These are phyloP conservation scores for Pseudomyrmex gracilis DNA, from an alignment of 1,140 invertebrate species.

Conservation along the genomic window DNA sequence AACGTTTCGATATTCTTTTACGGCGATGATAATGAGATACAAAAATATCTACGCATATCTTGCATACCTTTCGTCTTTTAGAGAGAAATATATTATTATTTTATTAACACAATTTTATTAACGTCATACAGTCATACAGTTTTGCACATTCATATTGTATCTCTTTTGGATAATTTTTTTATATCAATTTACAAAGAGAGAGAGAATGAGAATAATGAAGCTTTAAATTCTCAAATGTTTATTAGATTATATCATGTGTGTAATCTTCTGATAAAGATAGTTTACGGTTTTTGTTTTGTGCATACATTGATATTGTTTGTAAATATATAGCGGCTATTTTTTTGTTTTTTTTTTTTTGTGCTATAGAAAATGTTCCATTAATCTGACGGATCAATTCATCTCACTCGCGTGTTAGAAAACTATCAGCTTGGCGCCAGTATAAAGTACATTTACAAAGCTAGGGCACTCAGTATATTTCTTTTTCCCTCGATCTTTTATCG, in stretches of 20 bases:
- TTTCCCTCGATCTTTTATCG: constrained; percentile 32
- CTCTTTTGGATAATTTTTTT: no score
- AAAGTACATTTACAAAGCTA: constrained; percentile 45
- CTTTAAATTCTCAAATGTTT: background rate
- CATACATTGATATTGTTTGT: background rate
- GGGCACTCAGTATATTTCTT: constrained; percentile 45
- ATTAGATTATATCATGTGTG: background rate
- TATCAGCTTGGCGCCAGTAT: constrained; percentile 25
- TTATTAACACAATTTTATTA: constrained; percentile 8
- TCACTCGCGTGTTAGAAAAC: constrained; percentile 46
- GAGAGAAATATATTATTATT: background rate
- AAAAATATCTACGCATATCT: background rate
- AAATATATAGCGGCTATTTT: constrained; percentile 4
- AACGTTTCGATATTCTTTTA: constrained; percentile 30
- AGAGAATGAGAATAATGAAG: no score
- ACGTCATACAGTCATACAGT: no score
- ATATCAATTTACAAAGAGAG: no score
- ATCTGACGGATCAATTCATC: constrained; percentile 35
- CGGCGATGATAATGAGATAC: constrained; percentile 24
- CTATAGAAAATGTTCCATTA: constrained; percentile 43
- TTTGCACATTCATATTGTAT: no score
- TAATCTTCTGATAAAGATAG: background rate
- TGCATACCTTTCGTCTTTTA: background rate
- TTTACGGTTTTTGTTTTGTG: background rate
- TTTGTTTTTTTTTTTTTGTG: no score